Evolutionary conservation across 2,113 vertebrate species (phyloP), one percentile per base, ranked within the genome.

Genomic region (Platysteira castanea): DNA sequence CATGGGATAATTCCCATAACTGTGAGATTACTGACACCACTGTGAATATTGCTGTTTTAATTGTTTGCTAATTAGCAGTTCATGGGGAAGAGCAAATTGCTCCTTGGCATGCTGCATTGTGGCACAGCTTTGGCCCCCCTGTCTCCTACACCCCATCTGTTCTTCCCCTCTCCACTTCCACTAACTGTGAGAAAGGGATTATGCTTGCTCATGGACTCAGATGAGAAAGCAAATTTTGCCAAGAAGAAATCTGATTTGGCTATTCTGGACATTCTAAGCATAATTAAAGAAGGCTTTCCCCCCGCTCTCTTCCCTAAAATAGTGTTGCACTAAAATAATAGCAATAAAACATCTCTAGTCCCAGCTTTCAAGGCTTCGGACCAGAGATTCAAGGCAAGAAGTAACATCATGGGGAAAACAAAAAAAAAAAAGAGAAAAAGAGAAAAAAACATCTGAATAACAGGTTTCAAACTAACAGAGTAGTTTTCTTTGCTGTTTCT

Each of bases 31-130:
- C 76, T 87, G 89, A 79, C 74, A 88, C 87, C 50, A 86, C 75
- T 86, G 76, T 87, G 90, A 90, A 82, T 93, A 83, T 78, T 87
- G 80, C 79, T 96, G 46, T 75, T 97, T 93, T 95, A 96, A 92
- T 96, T 96, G 95, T 95, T 95, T 94, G 71, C 90, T 95, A 96
- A 97, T 96, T 96, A 96, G 92, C 63, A 94, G 65, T 93, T 96
- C 91, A 79, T 57, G 31, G 50, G 90, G 68, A 84, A 95, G 76
- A 93, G 82, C 91, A 87, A 95, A 96, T 90, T 95, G 78, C 46
- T 93, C n/a, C 57, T 95, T 97, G 89, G 79, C 89, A 64, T 33
- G 41, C 42, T 59, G 26, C 37, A 59, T 12, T 52, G 59, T 76
- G 60, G 42, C 75, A 87, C 22, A 67, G 84, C 20, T 90, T 93